A percentile compares a stretch with the other conserved stretches of the same genome.
Evolutionary conservation across 2,888 invertebrate species (phyloP).

Genomic region (Trachelus troglodyta): DNA sequence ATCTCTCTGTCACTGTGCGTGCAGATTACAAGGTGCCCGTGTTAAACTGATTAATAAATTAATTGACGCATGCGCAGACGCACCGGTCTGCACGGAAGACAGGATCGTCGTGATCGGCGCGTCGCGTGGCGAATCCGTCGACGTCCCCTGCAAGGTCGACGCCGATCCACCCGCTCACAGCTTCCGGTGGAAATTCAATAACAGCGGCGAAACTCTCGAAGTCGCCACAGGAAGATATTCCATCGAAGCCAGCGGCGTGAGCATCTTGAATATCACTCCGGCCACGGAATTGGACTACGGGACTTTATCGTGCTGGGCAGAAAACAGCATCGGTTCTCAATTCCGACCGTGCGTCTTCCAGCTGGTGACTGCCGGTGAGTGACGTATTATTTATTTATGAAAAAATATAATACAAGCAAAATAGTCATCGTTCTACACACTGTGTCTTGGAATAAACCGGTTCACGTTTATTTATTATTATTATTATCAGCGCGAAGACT

Average conservation of each 20-base stretch:
- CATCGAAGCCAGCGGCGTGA: constrained; percentile 75
- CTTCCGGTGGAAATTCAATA: constrained; percentile 96
- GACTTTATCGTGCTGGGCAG: constrained; percentile 86
- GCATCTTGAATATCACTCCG: constrained; percentile 70
- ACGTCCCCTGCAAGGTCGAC: constrained; percentile 90
- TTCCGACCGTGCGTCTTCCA: constrained; percentile 87
- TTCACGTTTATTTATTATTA: too few relatives aligned
- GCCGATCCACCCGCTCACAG: constrained; percentile 90
- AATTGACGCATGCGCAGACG: constrained; percentile 71
- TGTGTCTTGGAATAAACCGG: too few relatives aligned
- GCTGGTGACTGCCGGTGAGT: constrained; percentile 87
- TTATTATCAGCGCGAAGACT: too few relatives aligned
- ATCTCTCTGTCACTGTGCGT: neutral
- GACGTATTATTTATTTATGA: neutral
- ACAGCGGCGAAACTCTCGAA: constrained; percentile 89
- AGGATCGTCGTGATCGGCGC: constrained; percentile 88
- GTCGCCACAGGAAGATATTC: constrained; percentile 81
- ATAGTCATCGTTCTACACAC: too few relatives aligned
- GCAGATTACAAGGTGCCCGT: neutral
- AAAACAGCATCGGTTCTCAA: constrained; percentile 86
- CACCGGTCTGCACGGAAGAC: constrained; percentile 83
- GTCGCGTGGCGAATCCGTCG: constrained; percentile 86
- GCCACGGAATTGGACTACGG: constrained; percentile 84
- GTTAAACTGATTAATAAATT: neutral
- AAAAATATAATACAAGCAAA: too few relatives aligned